Conservation (phyloP, 2,888 invertebrate genomes). For the Torymus tubicola region DNA sequence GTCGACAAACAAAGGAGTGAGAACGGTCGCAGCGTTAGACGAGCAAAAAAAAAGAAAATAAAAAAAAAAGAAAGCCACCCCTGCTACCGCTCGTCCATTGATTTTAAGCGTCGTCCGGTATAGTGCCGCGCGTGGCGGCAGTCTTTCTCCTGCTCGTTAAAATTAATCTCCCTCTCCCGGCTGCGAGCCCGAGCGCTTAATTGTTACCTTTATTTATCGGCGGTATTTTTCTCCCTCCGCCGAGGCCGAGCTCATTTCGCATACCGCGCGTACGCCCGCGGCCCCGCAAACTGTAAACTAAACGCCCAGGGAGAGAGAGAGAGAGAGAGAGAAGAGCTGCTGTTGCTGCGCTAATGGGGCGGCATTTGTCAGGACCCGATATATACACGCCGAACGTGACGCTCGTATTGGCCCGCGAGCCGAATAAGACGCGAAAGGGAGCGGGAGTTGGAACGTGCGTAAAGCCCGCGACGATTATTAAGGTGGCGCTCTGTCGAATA, state of each 20-base stretch:
- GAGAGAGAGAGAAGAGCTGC: not conserved
- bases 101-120: slow-evolving; percentile 25
- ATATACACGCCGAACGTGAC: slow-evolving; percentile 24
- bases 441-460: too few relatives aligned
- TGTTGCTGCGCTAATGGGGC: slow-evolving; percentile 33
- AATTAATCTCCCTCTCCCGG: slow-evolving; percentile 39
- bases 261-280: slow-evolving; percentile 4
- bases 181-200: slow-evolving; percentile 21
- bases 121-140: not conserved
- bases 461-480: too few relatives aligned
- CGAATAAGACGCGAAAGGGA: not conserved
- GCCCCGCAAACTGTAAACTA: slow-evolving; percentile 34
- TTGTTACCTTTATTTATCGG: slow-evolving; percentile 53
- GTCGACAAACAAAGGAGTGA: not conserved
- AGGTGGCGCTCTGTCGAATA: too few relatives aligned
- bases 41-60: slow-evolving; percentile 10
- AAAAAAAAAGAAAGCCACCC: not conserved
- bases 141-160: slow-evolving; percentile 21
- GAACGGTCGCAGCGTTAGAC: not conserved
- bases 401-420: slow-evolving; percentile 14
- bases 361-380: slow-evolving; percentile 34
- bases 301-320: too few relatives aligned
- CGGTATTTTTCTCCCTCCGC: slow-evolving; percentile 44
- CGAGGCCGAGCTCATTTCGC: slow-evolving; percentile 28
- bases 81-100: not conserved